Evolutionary conservation across 1,140 invertebrate species (phyloP).

Genomic region (Hylaeus volcanicus): DNA sequence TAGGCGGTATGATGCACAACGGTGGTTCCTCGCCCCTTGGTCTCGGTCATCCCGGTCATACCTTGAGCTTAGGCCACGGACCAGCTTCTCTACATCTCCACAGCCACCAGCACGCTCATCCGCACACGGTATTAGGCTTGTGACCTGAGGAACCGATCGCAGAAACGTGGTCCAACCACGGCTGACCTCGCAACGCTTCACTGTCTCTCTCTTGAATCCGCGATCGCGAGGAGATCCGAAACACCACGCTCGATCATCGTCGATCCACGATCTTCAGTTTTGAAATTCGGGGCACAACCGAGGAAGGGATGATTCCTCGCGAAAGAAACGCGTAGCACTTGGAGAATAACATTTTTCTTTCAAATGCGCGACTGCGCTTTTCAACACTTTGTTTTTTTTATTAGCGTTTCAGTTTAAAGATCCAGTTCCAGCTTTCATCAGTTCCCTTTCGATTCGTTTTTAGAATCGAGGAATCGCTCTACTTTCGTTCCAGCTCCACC

Average conservation of each 20-base stretch:
- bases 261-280: neutral
- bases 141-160: slow-evolving; percentile 49
- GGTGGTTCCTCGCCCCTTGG: slow-evolving; percentile 46
- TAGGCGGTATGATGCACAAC: slow-evolving; percentile 66
- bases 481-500: too few relatives aligned
- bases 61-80: slow-evolving; percentile 36
- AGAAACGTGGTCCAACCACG: slow-evolving; percentile 34
- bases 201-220: neutral
- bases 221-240: slow-evolving; percentile 2
- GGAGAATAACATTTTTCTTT: too few relatives aligned
- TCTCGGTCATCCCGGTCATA: slow-evolving; percentile 22
- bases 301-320: too few relatives aligned
- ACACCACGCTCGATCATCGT: neutral
- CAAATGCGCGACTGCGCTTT: too few relatives aligned
- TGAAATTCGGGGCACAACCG: too few relatives aligned
- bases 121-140: slow-evolving; percentile 62
- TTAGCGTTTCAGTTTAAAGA: too few relatives aligned
- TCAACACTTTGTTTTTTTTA: too few relatives aligned
- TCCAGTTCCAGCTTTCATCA: too few relatives aligned
- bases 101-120: slow-evolving; percentile 52
- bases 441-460: too few relatives aligned
- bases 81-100: slow-evolving; percentile 46
- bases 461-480: too few relatives aligned
- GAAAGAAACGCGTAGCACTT: too few relatives aligned
- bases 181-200: slow-evolving; percentile 15